phyloP scores from a whole-genome alignment of 2,888 invertebrate genomes.

The Siphonodentalium dalli region DNA sequence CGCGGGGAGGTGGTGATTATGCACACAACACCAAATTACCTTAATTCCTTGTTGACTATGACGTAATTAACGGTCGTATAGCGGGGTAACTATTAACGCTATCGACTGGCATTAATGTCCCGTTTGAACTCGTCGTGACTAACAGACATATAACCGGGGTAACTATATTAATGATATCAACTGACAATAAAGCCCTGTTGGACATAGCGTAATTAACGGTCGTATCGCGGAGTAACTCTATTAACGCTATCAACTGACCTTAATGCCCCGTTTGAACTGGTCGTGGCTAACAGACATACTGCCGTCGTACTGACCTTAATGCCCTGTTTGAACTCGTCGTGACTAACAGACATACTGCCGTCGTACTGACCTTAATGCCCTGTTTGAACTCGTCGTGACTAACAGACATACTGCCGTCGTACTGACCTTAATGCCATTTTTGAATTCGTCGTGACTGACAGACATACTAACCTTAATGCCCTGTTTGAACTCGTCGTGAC shows the following conservation, averaged over 20 bases:
- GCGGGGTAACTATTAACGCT: no score
- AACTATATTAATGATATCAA: no score
- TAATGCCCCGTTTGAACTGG: slow-evolving; percentile 57
- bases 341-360: slow-evolving; percentile 29
- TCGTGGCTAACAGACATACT: slow-evolving; percentile 52
- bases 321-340: slow-evolving; percentile 29
- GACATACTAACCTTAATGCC: slow-evolving; percentile 46
- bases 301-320: slow-evolving; percentile 22
- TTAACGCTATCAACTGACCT: no score
- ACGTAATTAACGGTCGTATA: no score
- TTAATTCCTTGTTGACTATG: no score
- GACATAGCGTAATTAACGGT: no score
- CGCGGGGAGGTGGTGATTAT: no score
- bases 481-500: slow-evolving; percentile 55
- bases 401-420: slow-evolving; percentile 41
- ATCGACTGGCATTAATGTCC: no score
- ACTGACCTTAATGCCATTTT: slow-evolving; percentile 30
- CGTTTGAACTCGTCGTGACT: slow-evolving; percentile 28
- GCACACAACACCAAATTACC: no score
- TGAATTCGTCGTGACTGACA: slow-evolving; percentile 27
- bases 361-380: slow-evolving; percentile 47
- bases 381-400: slow-evolving; percentile 56
- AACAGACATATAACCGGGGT: no score
- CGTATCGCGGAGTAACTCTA: no score
- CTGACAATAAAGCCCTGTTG: no score